A percentile compares a stretch with the other conserved stretches of the same genome.
Conservation (phyloP, 2,888 invertebrate species). For the Hipparchia semele region DNA sequence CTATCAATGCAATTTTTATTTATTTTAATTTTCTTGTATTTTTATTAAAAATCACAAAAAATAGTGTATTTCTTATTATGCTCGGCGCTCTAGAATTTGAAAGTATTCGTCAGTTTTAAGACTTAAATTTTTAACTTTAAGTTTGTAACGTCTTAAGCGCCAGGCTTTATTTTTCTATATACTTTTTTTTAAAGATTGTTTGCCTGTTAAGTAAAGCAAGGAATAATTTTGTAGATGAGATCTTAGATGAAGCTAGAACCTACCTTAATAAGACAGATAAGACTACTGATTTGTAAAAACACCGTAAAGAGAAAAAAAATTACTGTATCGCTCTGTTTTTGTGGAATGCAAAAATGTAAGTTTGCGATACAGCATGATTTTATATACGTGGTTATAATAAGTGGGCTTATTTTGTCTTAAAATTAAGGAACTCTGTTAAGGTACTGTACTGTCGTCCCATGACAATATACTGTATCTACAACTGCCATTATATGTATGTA, state of each 20-base stretch:
- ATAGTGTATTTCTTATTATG: too few species aligned
- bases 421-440: background rate
- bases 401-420: constrained; percentile 12
- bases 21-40: too few species aligned
- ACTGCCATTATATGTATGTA: too few species aligned
- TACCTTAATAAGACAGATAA: background rate
- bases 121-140: too few species aligned
- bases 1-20: too few species aligned
- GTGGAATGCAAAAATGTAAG: constrained; percentile 42
- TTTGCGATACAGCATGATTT: constrained; percentile 31
- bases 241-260: background rate
- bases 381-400: constrained; percentile 3
- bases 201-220: too few species aligned
- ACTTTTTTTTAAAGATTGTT: background rate
- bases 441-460: background rate
- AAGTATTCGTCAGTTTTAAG: too few species aligned
- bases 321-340: constrained; percentile 43
- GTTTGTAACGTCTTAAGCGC: too few species aligned
- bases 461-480: too few species aligned
- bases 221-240: background rate
- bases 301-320: background rate
- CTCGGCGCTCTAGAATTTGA: too few species aligned
- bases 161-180: background rate
- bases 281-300: background rate
- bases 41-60: too few species aligned